Conservation (phyloP, 2,888 invertebrate genomes). For the Lasioglossum figueresi region DNA sequence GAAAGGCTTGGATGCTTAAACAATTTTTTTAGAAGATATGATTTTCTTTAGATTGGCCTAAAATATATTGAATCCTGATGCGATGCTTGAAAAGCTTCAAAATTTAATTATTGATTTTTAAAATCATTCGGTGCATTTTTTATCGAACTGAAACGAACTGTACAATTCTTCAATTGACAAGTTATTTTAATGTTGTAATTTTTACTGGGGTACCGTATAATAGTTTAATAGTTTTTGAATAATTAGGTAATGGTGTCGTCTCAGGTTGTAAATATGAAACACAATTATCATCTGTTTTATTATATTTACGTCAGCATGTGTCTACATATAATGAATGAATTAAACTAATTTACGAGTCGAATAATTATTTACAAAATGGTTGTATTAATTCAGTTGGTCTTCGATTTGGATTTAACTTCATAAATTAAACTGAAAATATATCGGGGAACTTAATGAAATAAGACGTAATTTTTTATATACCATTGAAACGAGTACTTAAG, state of each 20-base stretch:
- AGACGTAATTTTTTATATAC: neutral
- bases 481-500: neutral
- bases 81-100: neutral
- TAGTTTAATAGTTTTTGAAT: no score
- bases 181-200: neutral
- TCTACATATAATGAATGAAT: neutral
- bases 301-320: neutral
- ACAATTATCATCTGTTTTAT: neutral
- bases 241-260: neutral
- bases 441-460: no score
- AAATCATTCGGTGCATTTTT: neutral
- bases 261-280: neutral
- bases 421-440: neutral
- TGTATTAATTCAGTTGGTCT: neutral
- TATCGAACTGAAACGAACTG: neutral
- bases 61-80: neutral
- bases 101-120: neutral
- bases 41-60: conserved; percentile 8
- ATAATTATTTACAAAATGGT: neutral
- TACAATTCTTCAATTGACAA: neutral
- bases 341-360: neutral
- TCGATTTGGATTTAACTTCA: neutral
- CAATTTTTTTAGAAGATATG: neutral
- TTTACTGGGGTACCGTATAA: neutral
- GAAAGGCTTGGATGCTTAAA: conserved; percentile 1